Percentiles rank a stretch among this genome's conserved stretches.
phyloP scores from a whole-genome alignment of 2,797 vertebrate genomes.

The Chloroceryle inda region DNA sequence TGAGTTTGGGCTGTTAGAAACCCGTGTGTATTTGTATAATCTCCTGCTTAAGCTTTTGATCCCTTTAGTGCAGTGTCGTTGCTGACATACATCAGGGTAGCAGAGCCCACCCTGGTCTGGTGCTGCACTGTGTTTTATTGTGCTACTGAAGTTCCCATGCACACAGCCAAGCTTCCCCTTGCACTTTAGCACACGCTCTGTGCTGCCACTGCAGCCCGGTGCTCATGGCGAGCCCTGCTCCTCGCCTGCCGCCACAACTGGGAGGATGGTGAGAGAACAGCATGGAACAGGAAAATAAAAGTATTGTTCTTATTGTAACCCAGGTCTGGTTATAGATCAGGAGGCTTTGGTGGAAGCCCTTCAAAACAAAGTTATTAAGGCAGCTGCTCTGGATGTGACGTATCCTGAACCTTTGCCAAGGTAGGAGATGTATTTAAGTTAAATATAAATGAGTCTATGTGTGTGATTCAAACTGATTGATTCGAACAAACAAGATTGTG shows the following conservation, averaged over 20 bases:
- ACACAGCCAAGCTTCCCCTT: neutral
- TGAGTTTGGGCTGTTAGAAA: neutral
- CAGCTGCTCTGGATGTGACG: conserved; percentile 85
- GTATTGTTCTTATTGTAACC: neutral
- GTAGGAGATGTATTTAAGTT: conserved; percentile 39
- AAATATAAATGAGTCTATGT: neutral
- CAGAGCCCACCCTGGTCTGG: neutral
- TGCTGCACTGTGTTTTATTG: neutral
- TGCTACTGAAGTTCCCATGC: neutral
- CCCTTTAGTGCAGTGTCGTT: neutral
- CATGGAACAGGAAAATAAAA: neutral
- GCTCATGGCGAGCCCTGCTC: neutral
- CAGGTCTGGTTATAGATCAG: conserved; percentile 85
- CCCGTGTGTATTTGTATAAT: neutral
- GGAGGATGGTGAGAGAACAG: neutral
- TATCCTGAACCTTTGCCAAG: conserved; percentile 85
- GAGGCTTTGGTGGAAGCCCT: conserved; percentile 84
- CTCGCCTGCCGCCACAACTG: neutral
- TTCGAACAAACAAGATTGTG: neutral
- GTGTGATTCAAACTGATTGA: neutral
- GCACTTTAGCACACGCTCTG: neutral
- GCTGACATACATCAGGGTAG: neutral
- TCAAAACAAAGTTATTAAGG: conserved; percentile 76
- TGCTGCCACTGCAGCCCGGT: neutral
- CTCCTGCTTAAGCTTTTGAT: neutral